Evolutionary conservation across 92 coral and sea anemone genomes (phyloP).

Genomic region (Porites divaricata): DNA sequence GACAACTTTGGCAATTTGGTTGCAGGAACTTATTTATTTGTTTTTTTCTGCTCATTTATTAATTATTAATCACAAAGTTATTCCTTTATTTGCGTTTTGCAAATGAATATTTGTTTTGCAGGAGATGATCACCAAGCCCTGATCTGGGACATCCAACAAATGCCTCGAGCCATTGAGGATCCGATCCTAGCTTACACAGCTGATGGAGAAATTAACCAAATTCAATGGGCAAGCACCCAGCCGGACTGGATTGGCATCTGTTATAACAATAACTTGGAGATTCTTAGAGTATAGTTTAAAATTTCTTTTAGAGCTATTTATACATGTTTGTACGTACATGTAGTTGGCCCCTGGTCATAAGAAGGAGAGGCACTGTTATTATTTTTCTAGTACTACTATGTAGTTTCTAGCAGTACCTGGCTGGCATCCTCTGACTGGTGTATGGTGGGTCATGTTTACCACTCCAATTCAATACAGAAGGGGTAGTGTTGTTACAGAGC

Average conservation of each 20-base stretch:
- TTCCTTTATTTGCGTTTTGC: neutral
- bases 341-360: neutral
- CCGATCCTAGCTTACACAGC: constrained; percentile 98
- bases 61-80: neutral
- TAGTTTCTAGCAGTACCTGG: too few species aligned
- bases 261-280: constrained; percentile 94
- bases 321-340: neutral
- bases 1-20: too few species aligned
- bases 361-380: neutral
- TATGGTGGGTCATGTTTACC: too few species aligned
- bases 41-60: neutral
- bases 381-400: too few species aligned
- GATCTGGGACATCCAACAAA: constrained; percentile 99
- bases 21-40: too few species aligned
- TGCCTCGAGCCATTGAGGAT: constrained; percentile 99
- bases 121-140: constrained; percentile 99
- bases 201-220: constrained; percentile 97
- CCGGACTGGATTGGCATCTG: constrained; percentile 99
- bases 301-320: neutral
- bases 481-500: too few species aligned
- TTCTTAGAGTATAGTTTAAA: constrained; percentile 84
- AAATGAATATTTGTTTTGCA: neutral
- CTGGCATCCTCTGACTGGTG: too few species aligned
- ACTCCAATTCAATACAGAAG: too few species aligned
- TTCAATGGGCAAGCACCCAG: constrained; percentile 99